A percentile compares a stretch with the other conserved stretches of the same genome.
These are phyloP conservation scores for Talpa occidentalis DNA, from an alignment of 2,113 vertebrate genomes.

Conservation along the genomic window DNA sequence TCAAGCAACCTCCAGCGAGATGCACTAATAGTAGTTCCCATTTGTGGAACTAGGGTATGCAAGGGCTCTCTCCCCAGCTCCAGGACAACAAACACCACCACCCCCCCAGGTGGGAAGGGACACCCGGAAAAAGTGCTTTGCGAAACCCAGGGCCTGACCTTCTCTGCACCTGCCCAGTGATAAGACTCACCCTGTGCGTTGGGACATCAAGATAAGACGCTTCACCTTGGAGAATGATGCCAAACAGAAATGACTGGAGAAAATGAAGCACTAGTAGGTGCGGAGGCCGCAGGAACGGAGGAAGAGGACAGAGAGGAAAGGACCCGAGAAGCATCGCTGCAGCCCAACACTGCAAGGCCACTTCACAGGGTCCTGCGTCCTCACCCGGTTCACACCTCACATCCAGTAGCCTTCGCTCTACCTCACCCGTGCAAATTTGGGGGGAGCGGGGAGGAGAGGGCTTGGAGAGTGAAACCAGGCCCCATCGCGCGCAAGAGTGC, in stretches of 20 bases:
- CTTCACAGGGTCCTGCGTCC: no score
- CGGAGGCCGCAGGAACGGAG: accelerated
- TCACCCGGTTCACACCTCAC: background rate
- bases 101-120: background rate
- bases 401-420: background rate
- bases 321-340: background rate
- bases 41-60: background rate
- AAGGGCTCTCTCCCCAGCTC: background rate
- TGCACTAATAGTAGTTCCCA: no score
- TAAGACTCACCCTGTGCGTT: background rate
- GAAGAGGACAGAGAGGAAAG: background rate
- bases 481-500: background rate
- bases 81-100: no score
- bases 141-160: background rate
- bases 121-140: background rate
- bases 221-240: background rate
- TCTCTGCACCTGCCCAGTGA: background rate
- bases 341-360: no score
- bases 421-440: background rate
- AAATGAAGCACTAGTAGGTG: background rate
- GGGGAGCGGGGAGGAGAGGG: background rate
- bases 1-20: background rate
- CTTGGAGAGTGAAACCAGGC: background rate
- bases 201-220: background rate
- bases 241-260: background rate